These are phyloP conservation scores for Prorops nasuta DNA, from an alignment of 1,140 invertebrate species.

Conservation along the genomic window DNA sequence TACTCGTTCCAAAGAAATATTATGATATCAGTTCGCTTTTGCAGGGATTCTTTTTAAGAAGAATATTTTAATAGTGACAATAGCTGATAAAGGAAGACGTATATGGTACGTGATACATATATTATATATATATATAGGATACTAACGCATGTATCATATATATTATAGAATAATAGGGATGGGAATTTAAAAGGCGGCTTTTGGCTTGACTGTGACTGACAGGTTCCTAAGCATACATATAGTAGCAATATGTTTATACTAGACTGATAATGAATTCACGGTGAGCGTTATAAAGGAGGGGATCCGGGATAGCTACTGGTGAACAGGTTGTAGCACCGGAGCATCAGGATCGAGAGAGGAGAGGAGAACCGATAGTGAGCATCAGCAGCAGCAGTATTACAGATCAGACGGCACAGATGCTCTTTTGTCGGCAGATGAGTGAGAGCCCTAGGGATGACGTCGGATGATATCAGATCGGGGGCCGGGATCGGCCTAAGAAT, in stretches of 20 bases:
- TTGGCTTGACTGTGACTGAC: slow-evolving; percentile 31
- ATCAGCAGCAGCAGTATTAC: slow-evolving; percentile 28
- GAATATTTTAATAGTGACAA: no score
- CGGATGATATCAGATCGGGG: slow-evolving; percentile 34
- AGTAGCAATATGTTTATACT: slow-evolving; percentile 57
- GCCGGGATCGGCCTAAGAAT: slow-evolving; percentile 29
- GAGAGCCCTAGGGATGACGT: slow-evolving; percentile 31
- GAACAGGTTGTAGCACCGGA: slow-evolving; percentile 51
- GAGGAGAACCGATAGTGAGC: no score
- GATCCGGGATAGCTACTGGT: slow-evolving; percentile 25
- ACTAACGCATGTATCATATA: no score
- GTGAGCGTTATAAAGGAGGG: slow-evolving; percentile 14
- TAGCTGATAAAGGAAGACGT: no score
- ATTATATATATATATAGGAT: no score
- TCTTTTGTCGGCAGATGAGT: slow-evolving; percentile 53
- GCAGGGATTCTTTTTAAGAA: no score
- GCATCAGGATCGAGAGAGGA: no score
- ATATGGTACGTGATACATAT: no score
- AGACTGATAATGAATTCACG: slow-evolving; percentile 54
- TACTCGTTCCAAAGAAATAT: no score
- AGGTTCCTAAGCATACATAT: slow-evolving; percentile 14
- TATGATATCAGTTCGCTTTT: no score
- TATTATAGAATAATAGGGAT: slow-evolving; percentile 8
- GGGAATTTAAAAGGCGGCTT: slow-evolving; percentile 10
- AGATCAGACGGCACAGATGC: slow-evolving; percentile 49